phyloP scores from a whole-genome alignment of 30 jellyfish, hydroid and myxozoan species.

The Aurelia aurita region DNA sequence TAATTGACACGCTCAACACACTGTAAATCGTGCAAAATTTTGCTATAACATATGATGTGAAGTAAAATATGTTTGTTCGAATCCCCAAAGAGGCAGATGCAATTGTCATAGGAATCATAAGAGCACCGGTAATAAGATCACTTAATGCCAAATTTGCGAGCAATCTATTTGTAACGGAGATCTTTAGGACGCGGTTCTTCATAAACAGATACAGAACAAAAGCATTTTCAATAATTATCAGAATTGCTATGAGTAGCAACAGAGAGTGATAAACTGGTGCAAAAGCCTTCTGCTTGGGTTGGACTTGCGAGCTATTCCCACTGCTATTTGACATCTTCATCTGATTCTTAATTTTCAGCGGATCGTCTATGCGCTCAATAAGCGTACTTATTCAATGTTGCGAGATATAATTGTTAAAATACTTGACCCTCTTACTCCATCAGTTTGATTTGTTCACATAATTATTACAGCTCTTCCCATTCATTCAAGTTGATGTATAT shows the following conservation, averaged over 20 bases:
- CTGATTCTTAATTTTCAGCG: no score
- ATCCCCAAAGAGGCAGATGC: constrained; percentile 46
- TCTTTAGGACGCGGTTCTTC: constrained; percentile 14
- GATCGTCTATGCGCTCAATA: no score
- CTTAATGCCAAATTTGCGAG: constrained; percentile 61
- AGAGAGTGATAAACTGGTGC: constrained; percentile 47
- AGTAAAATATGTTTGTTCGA: constrained; percentile 24
- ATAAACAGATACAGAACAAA: constrained; percentile 18
- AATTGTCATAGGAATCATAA: constrained; percentile 39
- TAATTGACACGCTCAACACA: constrained; percentile 21
- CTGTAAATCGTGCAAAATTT: constrained; percentile 51
- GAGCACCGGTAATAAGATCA: constrained; percentile 40
- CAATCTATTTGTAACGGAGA: constrained; percentile 28
- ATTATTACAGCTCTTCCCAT: no score
- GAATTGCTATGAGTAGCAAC: constrained; percentile 16
- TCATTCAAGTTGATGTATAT: no score
- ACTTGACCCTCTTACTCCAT: no score
- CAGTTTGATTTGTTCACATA: no score
- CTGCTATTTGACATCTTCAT: not conserved
- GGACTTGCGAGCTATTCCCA: not conserved
- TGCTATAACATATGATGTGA: constrained; percentile 31
- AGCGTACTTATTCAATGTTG: no score
- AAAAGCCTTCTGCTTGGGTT: not conserved
- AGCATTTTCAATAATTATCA: constrained; percentile 21
- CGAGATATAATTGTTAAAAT: no score